Base-by-base conservation (phyloP, 1,140 invertebrate species). In the Drosophila mojavensis region DNA sequence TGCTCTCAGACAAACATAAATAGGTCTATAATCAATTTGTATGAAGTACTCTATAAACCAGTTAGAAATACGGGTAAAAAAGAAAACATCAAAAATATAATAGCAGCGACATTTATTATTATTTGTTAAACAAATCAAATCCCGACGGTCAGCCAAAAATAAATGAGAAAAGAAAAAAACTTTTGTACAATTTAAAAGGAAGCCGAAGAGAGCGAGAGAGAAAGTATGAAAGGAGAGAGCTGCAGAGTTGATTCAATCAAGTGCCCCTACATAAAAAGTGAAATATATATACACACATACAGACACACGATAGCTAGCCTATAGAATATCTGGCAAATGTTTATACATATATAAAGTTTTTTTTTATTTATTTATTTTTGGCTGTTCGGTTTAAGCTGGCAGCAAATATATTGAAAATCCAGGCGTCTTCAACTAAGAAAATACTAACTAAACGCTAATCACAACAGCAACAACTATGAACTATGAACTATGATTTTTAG, bases 11-110 rank as follows among this genome's bases (percentile, higher is more conserved):
- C 20, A 65, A 50, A 30, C 10, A 11, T 39, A 10, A 6, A 33
- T 75, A 67, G 69, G 39, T 61, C 55, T 65, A 51, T 75, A 66
- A 76, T 69, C 65, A 74, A 62, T 74, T 74, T 69, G 51, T 69
- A 74, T 69, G 45, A 66, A 79, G 72, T 75, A 78, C 66, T 72
- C 75, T 75, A 59, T 69, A 78, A 86, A 78, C 48, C 72, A 79
- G 68, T 70, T 79, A 85, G 66, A 76, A 79, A 58, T 85, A 85
- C 81, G 81, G 86, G 88, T 86, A 88, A 82, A 67, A n/a, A n/a
- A n/a, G n/a, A 64, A 50, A 50, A 48, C 17, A 68, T 68, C 33
- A 51, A 33, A 48, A 76, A 50, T 47, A 58, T 30, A 61, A 60
- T 66, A 48, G 48, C 10, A 45, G 28, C 36, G 5, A 47, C 20